Evolutionary conservation across 2,888 invertebrate genomes (phyloP).

Genomic region (Acronicta leporina): DNA sequence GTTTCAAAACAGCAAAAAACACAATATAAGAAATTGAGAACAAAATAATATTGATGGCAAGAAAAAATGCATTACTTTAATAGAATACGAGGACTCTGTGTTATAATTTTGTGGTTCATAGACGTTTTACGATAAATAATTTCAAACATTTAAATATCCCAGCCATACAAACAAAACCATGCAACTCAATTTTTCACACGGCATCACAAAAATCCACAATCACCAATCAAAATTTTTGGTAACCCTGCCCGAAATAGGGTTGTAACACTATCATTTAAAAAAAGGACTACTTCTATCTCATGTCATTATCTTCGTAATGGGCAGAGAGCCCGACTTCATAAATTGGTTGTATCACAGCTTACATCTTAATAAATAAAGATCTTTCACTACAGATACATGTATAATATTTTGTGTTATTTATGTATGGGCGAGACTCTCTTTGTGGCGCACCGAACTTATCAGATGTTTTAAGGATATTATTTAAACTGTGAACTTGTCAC

Average conservation of each 20-base stretch:
- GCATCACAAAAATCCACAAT: conserved; percentile 16
- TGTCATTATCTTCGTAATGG: conserved; percentile 76
- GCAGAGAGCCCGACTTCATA: conserved; percentile 71
- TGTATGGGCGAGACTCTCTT: conserved; percentile 65
- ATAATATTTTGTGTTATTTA: conserved; percentile 83
- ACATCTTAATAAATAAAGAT: conserved; percentile 86
- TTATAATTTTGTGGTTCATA: background rate
- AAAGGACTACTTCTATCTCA: conserved; percentile 65
- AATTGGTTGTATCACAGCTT: conserved; percentile 76
- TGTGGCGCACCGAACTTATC: conserved; percentile 75
- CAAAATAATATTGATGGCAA: no score
- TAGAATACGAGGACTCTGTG: no score
- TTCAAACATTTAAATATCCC: background rate
- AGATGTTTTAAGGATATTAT: conserved; percentile 78
- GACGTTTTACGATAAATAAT: background rate
- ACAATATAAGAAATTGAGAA: no score
- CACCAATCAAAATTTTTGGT: conserved; percentile 39
- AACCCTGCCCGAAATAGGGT: conserved; percentile 45
- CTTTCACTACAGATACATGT: conserved; percentile 72
- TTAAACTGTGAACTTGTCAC: conserved; percentile 78
- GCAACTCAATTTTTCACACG: conserved; percentile 3
- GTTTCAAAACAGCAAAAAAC: no score
- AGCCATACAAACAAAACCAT: background rate
- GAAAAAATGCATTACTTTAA: no score
- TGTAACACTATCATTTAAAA: conserved; percentile 53